Base-by-base conservation (phyloP, 2,113 vertebrate genomes). In the Callocephalon fimbriatum region DNA sequence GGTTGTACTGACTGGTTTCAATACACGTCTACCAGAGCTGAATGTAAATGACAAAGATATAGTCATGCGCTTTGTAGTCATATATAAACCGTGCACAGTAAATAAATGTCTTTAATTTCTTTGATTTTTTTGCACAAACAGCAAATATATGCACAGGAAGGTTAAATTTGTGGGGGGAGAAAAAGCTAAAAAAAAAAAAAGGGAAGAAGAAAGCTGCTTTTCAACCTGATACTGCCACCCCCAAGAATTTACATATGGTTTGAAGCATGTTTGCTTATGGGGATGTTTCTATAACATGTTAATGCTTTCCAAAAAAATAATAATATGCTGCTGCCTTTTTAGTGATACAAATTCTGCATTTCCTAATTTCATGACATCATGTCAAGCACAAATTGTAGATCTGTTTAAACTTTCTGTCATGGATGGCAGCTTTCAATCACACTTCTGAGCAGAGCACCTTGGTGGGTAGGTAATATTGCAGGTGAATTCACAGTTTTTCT, bases 341-440 rank as follows among this genome's bases (percentile, higher is more conserved):
- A 42, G 9, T 56, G 18, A 26, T 11, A 80, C 15, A 76, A 56
- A 51, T 91, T 90, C 37, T 87, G 4, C 27, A 61, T n/a, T 86
- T 38, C 13, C 10, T 97, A 67, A 89, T 72, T 68, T 67, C 20
- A 31, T 45, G 1, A 38, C 48, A 72, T 82, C 11, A 77, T 94
- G 94, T 91, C 86, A 86, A 93, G n/a, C n/a, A 79, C 65, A 54
- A 74, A 50, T 51, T 83, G 17, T 48, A 86, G 25, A 45, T 45
- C 15, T 54, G 14, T 38, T 93, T 83, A 54, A 86, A 25, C 14
- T 86, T 90, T 88, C 37, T 85, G 23, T 76, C 37, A 71, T 12
- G 32, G 58, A 86, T 51, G 56, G 50, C 22, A 88, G 47, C 22
- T 95, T 93, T 96, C 51, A 91, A 12, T 88, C 70, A 88, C 45